Evolutionary conservation across 2,888 invertebrate species (phyloP).

Genomic region (Theretra japonica): DNA sequence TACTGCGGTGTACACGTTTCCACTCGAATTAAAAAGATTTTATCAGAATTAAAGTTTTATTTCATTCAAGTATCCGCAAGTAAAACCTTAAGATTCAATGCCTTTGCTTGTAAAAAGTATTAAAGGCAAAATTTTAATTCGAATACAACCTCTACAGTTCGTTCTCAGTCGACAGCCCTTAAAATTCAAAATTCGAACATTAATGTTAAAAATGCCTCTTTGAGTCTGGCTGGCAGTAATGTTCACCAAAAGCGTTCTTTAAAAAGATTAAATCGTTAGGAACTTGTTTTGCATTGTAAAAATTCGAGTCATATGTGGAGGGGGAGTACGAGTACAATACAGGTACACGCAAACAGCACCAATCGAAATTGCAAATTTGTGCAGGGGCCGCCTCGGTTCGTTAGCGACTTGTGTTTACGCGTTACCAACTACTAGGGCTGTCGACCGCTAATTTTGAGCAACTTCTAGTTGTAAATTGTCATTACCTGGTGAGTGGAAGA

Average conservation of each 20-base stretch:
- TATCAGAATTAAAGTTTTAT: conserved; percentile 1
- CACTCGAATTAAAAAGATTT: background rate
- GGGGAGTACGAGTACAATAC: conserved; percentile 42
- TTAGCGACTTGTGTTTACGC: conserved; percentile 84
- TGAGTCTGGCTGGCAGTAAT: background rate
- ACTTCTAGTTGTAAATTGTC: conserved; percentile 63
- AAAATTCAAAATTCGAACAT: background rate
- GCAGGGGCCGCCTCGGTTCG: conserved; percentile 82
- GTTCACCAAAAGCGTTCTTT: conserved; percentile 22
- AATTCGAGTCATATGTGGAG: conserved; percentile 48
- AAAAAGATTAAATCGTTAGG: conserved; percentile 44
- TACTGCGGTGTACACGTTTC: background rate
- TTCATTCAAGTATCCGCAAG: conserved; percentile 1
- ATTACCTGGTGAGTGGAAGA: background rate
- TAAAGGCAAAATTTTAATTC: background rate
- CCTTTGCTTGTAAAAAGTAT: too few relatives aligned
- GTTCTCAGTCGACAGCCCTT: conserved; percentile 5
- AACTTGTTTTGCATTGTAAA: conserved; percentile 58
- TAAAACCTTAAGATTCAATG: background rate
- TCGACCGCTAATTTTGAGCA: conserved; percentile 71
- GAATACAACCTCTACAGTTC: background rate
- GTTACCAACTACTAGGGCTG: conserved; percentile 76
- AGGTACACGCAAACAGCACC: conserved; percentile 72
- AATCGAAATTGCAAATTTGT: conserved; percentile 85
- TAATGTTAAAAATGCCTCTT: conserved; percentile 6